These are phyloP conservation scores for Plagodis dolabraria DNA, from an alignment of 2,888 invertebrate genomes.

Conservation along the genomic window DNA sequence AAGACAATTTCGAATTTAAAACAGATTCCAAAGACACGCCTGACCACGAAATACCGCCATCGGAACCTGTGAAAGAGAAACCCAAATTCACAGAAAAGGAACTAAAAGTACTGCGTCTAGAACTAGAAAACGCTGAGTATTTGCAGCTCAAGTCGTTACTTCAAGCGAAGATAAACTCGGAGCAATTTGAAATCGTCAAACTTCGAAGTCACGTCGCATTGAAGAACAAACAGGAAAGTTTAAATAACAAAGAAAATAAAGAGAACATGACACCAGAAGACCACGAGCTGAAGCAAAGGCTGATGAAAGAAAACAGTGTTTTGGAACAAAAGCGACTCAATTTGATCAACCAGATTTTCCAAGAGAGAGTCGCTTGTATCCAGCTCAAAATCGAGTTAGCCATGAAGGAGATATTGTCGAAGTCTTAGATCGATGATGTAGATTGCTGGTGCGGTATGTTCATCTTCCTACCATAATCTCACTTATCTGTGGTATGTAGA, in stretches of 20 bases:
- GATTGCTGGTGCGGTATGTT: no score
- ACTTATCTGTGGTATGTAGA: slow-evolving; percentile 5
- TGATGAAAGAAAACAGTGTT: slow-evolving; percentile 86
- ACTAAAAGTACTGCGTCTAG: slow-evolving; percentile 82
- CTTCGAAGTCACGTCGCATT: slow-evolving; percentile 83
- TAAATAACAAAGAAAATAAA: slow-evolving; percentile 63
- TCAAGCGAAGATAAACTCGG: slow-evolving; percentile 88
- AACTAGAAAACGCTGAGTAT: slow-evolving; percentile 88
- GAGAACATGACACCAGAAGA: slow-evolving; percentile 69
- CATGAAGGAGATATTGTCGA: slow-evolving; percentile 82
- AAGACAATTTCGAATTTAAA: slow-evolving; percentile 64
- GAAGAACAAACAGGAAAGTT: slow-evolving; percentile 75
- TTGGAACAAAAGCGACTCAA: slow-evolving; percentile 88
- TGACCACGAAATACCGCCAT: slow-evolving; percentile 49
- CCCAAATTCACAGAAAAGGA: slow-evolving; percentile 85
- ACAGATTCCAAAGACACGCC: slow-evolving; percentile 48
- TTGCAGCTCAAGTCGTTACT: slow-evolving; percentile 88
- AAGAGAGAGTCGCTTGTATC: slow-evolving; percentile 89
- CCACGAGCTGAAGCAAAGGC: slow-evolving; percentile 68
- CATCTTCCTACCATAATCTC: no score
- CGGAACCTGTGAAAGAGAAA: slow-evolving; percentile 62
- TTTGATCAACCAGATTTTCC: slow-evolving; percentile 88
- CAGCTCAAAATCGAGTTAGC: slow-evolving; percentile 89
- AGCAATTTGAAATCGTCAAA: slow-evolving; percentile 89
- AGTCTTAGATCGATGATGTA: slow-evolving; percentile 51